Percentiles rank a stretch among this genome's conserved stretches.
These are phyloP conservation scores for Phyllostomus hastatus DNA, from an alignment of 2,113 vertebrate species.

Conservation along the genomic window DNA sequence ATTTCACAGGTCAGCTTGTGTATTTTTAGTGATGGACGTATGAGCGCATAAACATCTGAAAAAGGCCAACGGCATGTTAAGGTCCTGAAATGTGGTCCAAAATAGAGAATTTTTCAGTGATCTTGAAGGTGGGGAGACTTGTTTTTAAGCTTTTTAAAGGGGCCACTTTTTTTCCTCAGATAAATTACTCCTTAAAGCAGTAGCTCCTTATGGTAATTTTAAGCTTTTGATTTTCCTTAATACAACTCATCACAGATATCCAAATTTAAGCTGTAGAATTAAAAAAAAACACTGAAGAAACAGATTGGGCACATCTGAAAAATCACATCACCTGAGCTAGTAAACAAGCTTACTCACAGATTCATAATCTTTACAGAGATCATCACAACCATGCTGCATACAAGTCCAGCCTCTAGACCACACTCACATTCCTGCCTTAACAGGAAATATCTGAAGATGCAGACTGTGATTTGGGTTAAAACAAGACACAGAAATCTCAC, in stretches of 20 bases:
- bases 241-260: background rate
- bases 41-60: background rate
- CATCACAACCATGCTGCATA: too few relatives aligned
- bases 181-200: background rate
- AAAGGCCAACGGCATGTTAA: background rate
- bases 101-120: background rate
- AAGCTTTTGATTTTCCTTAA: background rate
- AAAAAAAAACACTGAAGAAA: background rate
- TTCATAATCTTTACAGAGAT: background rate
- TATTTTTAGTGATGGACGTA: background rate
- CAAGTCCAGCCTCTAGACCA: rapidly evolving
- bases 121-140: background rate
- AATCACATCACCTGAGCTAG: background rate
- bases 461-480: background rate
- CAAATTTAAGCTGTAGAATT: background rate
- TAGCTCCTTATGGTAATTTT: background rate
- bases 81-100: background rate
- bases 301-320: background rate
- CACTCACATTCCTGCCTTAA: background rate
- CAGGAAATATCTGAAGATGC: background rate
- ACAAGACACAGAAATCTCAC: background rate
- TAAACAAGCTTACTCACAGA: background rate
- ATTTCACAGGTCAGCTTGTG: background rate
- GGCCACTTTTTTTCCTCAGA: background rate
- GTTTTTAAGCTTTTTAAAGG: background rate